phyloP scores from a whole-genome alignment of 2,888 invertebrate species.

The Ormyrus nitidulus region DNA sequence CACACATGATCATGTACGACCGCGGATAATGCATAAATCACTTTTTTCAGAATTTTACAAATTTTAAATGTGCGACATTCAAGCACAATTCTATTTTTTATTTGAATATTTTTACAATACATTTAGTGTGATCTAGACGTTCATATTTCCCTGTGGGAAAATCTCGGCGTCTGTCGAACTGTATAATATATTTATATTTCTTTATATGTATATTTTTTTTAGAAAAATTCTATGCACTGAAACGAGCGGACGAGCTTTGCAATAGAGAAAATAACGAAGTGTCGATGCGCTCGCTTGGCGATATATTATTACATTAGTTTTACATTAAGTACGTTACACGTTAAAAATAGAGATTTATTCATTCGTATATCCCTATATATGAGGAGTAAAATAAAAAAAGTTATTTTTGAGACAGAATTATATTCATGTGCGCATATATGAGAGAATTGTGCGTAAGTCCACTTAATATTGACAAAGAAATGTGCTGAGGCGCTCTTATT shows the following conservation, averaged over 20 bases:
- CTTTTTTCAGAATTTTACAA: background rate
- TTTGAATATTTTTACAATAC: slow-evolving; percentile 31
- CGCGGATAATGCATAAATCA: too few species aligned
- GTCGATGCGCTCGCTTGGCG: slow-evolving; percentile 40
- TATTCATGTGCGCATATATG: slow-evolving; percentile 50
- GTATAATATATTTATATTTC: slow-evolving; percentile 20
- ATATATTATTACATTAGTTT: slow-evolving; percentile 46
- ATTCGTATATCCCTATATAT: slow-evolving; percentile 46
- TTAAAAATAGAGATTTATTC: slow-evolving; percentile 56
- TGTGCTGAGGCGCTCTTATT: slow-evolving; percentile 39
- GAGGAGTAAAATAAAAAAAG: slow-evolving; percentile 34
- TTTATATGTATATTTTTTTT: slow-evolving; percentile 23
- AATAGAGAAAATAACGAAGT: slow-evolving; percentile 53
- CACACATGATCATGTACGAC: too few species aligned
- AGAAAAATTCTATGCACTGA: slow-evolving; percentile 49
- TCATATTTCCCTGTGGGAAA: slow-evolving; percentile 21
- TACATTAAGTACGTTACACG: slow-evolving; percentile 55
- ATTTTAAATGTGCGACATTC: slow-evolving; percentile 11
- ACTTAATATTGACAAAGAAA: slow-evolving; percentile 57
- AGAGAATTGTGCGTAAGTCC: slow-evolving; percentile 56
- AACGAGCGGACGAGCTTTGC: slow-evolving; percentile 43
- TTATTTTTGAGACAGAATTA: slow-evolving; percentile 41
- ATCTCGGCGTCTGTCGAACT: slow-evolving; percentile 1
- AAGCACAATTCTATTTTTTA: slow-evolving; percentile 38
- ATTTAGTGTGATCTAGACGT: slow-evolving; percentile 22